These are phyloP conservation scores for Penaeus chinensis DNA, from an alignment of 1,140 invertebrate genomes.

Conservation along the genomic window DNA sequence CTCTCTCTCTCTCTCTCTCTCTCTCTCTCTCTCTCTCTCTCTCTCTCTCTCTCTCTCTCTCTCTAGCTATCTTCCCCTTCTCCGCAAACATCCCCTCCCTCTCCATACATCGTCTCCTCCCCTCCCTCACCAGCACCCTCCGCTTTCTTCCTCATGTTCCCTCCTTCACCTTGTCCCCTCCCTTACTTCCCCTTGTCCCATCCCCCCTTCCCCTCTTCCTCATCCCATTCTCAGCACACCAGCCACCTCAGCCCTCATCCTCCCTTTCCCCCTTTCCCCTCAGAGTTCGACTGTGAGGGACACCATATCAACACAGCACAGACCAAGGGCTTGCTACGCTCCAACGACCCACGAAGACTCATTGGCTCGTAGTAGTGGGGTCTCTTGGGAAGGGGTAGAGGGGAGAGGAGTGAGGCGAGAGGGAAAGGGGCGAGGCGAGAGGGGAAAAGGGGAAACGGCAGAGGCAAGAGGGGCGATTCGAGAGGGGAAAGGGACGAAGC, in stretches of 20 bases:
- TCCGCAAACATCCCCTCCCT: not conserved
- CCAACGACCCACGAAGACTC: too few species aligned
- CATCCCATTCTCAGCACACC: not conserved
- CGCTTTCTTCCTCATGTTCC: too few species aligned
- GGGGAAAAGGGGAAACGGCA: not conserved
- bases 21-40: conserved; percentile 50
- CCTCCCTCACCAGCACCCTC: too few species aligned
- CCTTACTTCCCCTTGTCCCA: not conserved
- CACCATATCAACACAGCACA: too few species aligned
- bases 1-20: conserved; percentile 44
- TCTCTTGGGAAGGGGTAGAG: not conserved
- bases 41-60: conserved; percentile 50
- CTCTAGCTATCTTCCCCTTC: not conserved
- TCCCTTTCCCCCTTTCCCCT: conserved; percentile 10
- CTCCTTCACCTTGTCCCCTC: not conserved
- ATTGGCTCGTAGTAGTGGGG: not conserved
- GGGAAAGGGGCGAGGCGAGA: not conserved
- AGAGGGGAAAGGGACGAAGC: not conserved
- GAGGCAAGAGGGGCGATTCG: not conserved
- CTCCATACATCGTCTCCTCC: too few species aligned
- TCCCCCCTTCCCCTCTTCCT: not conserved
- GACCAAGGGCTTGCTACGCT: too few species aligned
- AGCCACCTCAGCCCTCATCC: conserved; percentile 4
- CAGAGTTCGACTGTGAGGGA: too few species aligned
- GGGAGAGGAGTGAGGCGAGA: not conserved